These are phyloP conservation scores for Setophaga kirtlandii DNA, from an alignment of 2,113 vertebrate species.

Conservation along the genomic window DNA sequence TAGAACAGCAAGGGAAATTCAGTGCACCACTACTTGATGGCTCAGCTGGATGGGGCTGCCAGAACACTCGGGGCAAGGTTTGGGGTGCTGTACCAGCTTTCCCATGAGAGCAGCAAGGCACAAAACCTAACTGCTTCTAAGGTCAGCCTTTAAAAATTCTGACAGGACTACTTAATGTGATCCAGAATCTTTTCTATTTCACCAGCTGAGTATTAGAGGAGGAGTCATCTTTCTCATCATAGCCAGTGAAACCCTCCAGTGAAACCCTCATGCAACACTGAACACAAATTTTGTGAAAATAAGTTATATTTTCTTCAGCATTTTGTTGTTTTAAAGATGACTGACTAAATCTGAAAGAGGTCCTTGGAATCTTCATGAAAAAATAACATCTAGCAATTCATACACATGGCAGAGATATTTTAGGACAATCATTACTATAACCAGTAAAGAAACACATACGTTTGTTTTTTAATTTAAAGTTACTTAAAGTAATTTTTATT, in stretches of 20 bases:
- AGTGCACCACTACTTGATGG: no score
- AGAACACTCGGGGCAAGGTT: accelerated
- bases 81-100: not conserved
- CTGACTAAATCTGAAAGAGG: not conserved
- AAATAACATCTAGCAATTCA: not conserved
- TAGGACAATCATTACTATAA: not conserved
- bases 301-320: not conserved
- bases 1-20: not conserved
- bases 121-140: not conserved
- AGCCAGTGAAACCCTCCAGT: not conserved
- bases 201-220: not conserved
- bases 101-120: not conserved
- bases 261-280: not conserved
- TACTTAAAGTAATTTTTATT: not conserved
- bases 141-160: not conserved
- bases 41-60: not conserved
- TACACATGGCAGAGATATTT: not conserved
- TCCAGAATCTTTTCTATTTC: not conserved
- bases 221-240: not conserved
- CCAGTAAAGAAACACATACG: not conserved
- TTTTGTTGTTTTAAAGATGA: not conserved
- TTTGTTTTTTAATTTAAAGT: not conserved
- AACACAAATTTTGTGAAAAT: not conserved
- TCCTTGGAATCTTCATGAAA: not conserved
- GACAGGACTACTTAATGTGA: not conserved